phyloP scores from a whole-genome alignment of 1,140 invertebrate species.

The Drosophila yakuba region DNA sequence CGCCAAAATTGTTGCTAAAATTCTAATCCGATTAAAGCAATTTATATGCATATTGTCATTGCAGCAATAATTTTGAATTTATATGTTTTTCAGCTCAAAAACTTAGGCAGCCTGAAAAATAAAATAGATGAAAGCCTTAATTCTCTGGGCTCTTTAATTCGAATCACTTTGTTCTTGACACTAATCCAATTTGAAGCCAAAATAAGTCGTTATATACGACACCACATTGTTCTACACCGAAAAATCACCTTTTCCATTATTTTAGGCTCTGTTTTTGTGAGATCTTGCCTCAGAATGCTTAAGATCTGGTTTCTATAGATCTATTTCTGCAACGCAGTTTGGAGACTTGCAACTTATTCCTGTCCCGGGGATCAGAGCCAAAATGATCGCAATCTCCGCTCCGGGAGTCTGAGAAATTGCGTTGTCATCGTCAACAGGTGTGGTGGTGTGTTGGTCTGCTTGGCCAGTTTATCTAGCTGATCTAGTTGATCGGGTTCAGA shows the following conservation, averaged over 20 bases:
- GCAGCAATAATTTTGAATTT: neutral
- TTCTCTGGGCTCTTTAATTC: neutral
- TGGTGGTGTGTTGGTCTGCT: neutral
- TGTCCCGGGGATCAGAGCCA: conserved; percentile 1
- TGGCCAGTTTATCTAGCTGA: conserved; percentile 4
- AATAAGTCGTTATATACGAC: conserved; percentile 5
- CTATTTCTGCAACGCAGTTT: neutral
- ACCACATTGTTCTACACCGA: neutral
- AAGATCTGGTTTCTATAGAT: neutral
- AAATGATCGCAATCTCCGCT: conserved; percentile 8
- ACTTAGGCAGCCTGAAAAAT: neutral
- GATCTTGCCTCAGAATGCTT: neutral
- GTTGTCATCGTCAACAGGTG: conserved; percentile 12
- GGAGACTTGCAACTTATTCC: neutral
- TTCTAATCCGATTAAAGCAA: neutral
- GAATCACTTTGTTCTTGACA: neutral
- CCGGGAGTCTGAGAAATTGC: conserved; percentile 6
- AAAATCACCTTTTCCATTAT: neutral
- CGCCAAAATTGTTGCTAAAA: no score
- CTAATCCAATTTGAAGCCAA: conserved; percentile 2
- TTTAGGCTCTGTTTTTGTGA: neutral
- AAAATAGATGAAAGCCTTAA: neutral
- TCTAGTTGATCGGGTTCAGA: conserved; percentile 12
- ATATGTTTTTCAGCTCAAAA: neutral
- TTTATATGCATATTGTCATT: neutral